A percentile compares a stretch with the other conserved stretches of the same genome.
Conservation (phyloP, 2,113 vertebrate species). For the Heteronetta atricapilla region DNA sequence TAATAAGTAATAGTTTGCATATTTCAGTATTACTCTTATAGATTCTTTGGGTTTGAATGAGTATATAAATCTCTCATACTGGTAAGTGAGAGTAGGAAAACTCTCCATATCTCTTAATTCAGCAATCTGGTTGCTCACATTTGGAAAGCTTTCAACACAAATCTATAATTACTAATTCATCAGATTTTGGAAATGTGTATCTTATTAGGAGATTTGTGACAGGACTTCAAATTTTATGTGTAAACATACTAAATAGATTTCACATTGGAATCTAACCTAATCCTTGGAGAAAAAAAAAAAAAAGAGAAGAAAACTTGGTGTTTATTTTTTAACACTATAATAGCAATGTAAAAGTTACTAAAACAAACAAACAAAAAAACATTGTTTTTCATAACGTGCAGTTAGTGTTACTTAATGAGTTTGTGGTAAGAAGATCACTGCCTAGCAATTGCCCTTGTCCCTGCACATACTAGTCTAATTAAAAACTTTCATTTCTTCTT, state of each 20-base stretch:
- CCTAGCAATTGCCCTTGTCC: neutral
- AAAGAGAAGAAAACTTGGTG: neutral
- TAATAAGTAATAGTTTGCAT: neutral
- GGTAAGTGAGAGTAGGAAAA: neutral
- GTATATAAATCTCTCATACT: neutral
- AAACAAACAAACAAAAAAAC: neutral
- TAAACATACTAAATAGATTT: neutral
- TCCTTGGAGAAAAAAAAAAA: neutral
- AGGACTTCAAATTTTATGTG: neutral
- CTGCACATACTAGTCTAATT: neutral
- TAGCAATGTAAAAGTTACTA: neutral
- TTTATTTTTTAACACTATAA: neutral
- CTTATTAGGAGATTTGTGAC: neutral
- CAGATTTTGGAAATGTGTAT: neutral
- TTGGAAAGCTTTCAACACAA: neutral
- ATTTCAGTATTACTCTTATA: neutral
- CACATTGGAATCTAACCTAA: neutral
- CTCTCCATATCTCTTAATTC: neutral
- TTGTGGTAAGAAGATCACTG: neutral
- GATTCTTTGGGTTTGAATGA: neutral
- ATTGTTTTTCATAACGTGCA: neutral
- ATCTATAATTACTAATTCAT: neutral
- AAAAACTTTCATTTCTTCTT: neutral
- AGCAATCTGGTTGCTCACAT: neutral
- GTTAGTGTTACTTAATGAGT: neutral